Conservation (phyloP, 1,140 invertebrate species). For the Formica selysi region DNA sequence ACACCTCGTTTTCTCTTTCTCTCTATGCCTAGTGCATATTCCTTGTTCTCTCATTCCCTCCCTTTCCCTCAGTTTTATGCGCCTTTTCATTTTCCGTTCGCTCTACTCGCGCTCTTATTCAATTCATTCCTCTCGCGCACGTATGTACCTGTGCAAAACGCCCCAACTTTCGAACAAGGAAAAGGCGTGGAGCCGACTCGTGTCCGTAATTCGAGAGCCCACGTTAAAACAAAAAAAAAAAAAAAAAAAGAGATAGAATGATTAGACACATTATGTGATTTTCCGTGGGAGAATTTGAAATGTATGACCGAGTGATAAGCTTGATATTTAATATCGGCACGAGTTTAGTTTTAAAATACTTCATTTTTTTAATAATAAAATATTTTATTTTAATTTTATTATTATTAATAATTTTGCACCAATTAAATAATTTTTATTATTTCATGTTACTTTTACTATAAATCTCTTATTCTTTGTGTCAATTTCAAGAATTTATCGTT, state of each 20-base stretch:
- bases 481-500: background rate
- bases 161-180: slow-evolving; percentile 77
- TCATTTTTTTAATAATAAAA: background rate
- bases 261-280: slow-evolving; percentile 17
- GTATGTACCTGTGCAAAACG: slow-evolving; percentile 52
- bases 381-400: background rate
- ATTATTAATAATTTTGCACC: background rate
- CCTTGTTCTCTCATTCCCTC: no score
- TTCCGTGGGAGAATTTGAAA: slow-evolving; percentile 49
- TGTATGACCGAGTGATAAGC: background rate
- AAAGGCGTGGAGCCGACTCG: slow-evolving; percentile 80
- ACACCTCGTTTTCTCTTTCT: slow-evolving; percentile 9
- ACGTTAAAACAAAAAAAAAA: background rate
- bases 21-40: background rate
- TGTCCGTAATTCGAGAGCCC: slow-evolving; percentile 39
- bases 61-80: background rate
- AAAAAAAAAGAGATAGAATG: background rate
- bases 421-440: background rate
- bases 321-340: background rate
- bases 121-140: slow-evolving; percentile 33
- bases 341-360: background rate
- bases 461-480: background rate
- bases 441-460: background rate
- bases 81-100: slow-evolving; percentile 47
- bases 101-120: slow-evolving; percentile 35